These are phyloP conservation scores for Hepsetus odoe DNA, from an alignment of 2,113 vertebrate species.

Conservation along the genomic window DNA sequence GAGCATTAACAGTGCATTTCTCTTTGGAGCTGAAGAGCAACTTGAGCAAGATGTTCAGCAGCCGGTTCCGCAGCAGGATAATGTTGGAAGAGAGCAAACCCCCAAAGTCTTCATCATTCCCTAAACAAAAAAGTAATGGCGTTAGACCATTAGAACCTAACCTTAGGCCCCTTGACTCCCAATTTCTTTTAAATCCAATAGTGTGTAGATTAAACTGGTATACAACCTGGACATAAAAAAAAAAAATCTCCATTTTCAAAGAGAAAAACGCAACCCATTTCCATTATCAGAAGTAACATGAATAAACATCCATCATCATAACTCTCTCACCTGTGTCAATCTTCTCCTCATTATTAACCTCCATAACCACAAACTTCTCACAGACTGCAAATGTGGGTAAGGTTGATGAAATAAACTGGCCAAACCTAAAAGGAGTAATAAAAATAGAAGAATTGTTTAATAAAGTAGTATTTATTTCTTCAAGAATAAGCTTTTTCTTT, in stretches of 20 bases:
- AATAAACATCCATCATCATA: too few relatives aligned
- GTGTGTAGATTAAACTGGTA: too few relatives aligned
- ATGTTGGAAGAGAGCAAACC: conserved; percentile 92
- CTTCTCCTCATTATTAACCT: conserved; percentile 93
- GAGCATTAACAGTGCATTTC: conserved; percentile 88
- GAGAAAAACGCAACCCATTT: too few relatives aligned
- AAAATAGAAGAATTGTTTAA: neutral
- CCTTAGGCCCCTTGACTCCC: neutral
- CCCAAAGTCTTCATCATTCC: conserved; percentile 90
- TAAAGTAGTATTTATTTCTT: too few relatives aligned
- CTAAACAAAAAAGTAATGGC: conserved; percentile 64
- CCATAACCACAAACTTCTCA: conserved; percentile 99
- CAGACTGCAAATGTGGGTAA: conserved; percentile 95
- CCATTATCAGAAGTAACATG: too few relatives aligned
- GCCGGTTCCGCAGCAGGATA: conserved; percentile 91
- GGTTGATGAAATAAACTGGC: conserved; percentile 97
- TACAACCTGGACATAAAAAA: too few relatives aligned
- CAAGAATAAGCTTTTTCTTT: too few relatives aligned
- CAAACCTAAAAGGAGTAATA: conserved; percentile 77
- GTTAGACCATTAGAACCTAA: neutral
- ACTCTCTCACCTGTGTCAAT: conserved; percentile 82
- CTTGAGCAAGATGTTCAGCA: conserved; percentile 91
- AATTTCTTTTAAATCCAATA: neutral
- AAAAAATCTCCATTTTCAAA: too few relatives aligned
- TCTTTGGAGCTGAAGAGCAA: conserved; percentile 93